Evolutionary conservation across 2,888 invertebrate genomes (phyloP).

Genomic region (Ophion ellenae): DNA sequence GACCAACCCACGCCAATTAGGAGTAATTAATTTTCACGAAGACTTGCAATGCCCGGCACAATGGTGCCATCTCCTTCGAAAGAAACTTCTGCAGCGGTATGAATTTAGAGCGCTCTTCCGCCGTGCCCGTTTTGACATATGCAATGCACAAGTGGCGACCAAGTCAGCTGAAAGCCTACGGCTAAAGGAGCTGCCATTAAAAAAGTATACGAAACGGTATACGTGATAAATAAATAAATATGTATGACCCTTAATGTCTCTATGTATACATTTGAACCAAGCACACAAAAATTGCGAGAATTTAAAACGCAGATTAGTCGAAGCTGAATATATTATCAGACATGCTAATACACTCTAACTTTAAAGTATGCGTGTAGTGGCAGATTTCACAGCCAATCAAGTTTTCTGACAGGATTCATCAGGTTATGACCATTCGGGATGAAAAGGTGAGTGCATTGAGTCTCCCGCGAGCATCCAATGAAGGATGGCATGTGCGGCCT

Average conservation of each 20-base stretch:
- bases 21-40: neutral
- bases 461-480: slow-evolving; percentile 28
- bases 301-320: neutral
- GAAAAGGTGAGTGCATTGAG: slow-evolving; percentile 40
- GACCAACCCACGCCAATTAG: neutral
- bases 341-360: neutral
- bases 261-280: neutral
- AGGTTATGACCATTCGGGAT: slow-evolving; percentile 42
- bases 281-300: slow-evolving; percentile 9
- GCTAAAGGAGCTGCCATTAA: neutral
- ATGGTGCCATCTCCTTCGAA: neutral
- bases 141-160: neutral
- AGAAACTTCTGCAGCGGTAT: neutral
- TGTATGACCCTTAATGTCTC: neutral
- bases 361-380: neutral
- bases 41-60: neutral
- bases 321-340: neutral
- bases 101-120: neutral
- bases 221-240: neutral
- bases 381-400: slow-evolving; percentile 13
- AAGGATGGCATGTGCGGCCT: slow-evolving; percentile 7
- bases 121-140: neutral
- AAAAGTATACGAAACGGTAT: neutral
- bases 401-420: slow-evolving; percentile 49
- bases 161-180: neutral